Evolutionary conservation across 2,113 vertebrate species (phyloP).

Genomic region (Myotis brandtii): DNA sequence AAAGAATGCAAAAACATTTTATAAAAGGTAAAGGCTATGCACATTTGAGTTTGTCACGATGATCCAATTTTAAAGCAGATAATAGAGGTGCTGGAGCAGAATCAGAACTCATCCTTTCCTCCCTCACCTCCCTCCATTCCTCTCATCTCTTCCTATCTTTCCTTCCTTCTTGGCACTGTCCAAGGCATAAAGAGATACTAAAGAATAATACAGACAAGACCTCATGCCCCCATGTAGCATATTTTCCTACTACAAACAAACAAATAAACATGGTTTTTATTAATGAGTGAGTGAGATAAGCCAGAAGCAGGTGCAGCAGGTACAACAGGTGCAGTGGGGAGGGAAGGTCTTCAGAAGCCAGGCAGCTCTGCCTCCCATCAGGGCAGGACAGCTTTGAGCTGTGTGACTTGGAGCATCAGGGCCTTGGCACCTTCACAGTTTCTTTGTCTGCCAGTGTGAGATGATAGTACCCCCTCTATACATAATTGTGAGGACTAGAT

Average conservation of each 20-base stretch:
- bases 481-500: background rate
- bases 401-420: background rate
- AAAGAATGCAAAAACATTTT: background rate
- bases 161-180: background rate
- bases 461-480: background rate
- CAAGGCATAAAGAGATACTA: background rate
- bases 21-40: background rate
- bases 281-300: background rate
- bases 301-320: background rate
- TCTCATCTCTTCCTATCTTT: background rate
- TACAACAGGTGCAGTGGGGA: background rate
- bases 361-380: accelerated
- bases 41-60: background rate
- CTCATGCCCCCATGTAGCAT: background rate
- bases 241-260: background rate
- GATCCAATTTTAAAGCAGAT: background rate
- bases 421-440: background rate
- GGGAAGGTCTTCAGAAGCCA: background rate
- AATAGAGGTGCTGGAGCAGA: background rate
- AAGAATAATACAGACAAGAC: background rate
- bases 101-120: background rate
- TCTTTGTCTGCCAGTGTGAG: background rate
- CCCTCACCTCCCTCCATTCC: background rate
- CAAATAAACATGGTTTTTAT: background rate
- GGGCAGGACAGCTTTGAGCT: accelerated